These are phyloP conservation scores for Phasia obesa DNA, from an alignment of 2,888 invertebrate species.

Conservation along the genomic window DNA sequence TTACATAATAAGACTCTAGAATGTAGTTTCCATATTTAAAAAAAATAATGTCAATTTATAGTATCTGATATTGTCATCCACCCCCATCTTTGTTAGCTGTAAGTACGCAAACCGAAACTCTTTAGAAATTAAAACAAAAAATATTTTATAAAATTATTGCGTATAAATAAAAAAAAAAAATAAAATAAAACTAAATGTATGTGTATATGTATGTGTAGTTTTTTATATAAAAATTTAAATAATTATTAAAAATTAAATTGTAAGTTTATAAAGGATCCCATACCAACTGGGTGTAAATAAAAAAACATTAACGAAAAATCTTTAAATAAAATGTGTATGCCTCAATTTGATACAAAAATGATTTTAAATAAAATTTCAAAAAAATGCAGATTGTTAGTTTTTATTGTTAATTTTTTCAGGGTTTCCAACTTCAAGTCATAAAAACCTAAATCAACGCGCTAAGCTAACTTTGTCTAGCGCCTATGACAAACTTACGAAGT, in stretches of 20 bases:
- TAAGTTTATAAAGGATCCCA: slow-evolving; percentile 54
- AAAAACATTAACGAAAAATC: slow-evolving; percentile 46
- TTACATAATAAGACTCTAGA: slow-evolving; percentile 45
- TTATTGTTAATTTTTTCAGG: background rate
- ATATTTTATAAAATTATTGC: slow-evolving; percentile 54
- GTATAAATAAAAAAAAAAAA: slow-evolving; percentile 56
- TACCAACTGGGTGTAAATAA: slow-evolving; percentile 74
- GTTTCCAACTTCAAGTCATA: too few relatives aligned
- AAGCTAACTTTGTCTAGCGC: too few relatives aligned
- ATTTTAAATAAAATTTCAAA: slow-evolving; percentile 71
- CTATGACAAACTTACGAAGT: too few relatives aligned
- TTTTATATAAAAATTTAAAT: slow-evolving; percentile 44
- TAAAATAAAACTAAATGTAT: slow-evolving; percentile 62
- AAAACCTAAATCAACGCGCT: too few relatives aligned
- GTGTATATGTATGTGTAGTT: slow-evolving; percentile 64
- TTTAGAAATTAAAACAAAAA: slow-evolving; percentile 47
- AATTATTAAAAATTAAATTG: slow-evolving; percentile 39
- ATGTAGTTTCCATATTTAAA: slow-evolving; percentile 51
- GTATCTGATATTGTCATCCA: slow-evolving; percentile 41
- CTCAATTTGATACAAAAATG: slow-evolving; percentile 63
- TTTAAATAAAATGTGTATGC: slow-evolving; percentile 54
- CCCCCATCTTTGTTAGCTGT: slow-evolving; percentile 51
- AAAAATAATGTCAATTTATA: slow-evolving; percentile 57
- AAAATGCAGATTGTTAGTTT: slow-evolving; percentile 8
- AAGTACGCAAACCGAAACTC: slow-evolving; percentile 47